phyloP scores from a whole-genome alignment of 2,113 vertebrate genomes.

The Haliaeetus leucogaster region DNA sequence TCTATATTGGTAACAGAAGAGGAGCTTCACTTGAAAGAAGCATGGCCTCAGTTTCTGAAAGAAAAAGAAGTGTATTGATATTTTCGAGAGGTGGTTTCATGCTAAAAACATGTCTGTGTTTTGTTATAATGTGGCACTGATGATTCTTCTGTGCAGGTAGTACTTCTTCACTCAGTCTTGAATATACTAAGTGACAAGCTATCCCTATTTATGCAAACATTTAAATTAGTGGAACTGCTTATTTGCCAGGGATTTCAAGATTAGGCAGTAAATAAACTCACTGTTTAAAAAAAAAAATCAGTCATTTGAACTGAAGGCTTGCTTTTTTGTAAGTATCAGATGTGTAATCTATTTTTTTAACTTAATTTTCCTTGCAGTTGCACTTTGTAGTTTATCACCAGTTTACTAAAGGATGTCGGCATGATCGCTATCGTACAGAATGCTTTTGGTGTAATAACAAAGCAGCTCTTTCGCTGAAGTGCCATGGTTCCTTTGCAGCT shows the following conservation, averaged over 20 bases:
- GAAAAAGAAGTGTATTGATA: background rate
- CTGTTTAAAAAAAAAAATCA: background rate
- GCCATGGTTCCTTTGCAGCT: background rate
- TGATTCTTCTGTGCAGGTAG: constrained; percentile 6
- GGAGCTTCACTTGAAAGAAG: background rate
- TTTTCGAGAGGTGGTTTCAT: constrained; percentile 1
- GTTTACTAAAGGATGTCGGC: background rate
- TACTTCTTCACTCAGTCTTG: background rate
- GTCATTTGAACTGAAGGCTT: background rate
- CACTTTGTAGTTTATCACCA: background rate
- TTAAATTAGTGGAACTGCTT: background rate
- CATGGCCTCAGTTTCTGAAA: background rate
- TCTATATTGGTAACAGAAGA: background rate
- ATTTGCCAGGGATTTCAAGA: constrained; percentile 34
- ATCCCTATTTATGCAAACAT: constrained; percentile 27
- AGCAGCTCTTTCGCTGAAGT: background rate
- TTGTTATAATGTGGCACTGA: background rate
- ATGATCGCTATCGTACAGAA: rapidly evolving
- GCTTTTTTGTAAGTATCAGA: background rate
- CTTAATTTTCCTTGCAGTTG: background rate
- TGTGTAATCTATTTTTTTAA: constrained; percentile 11
- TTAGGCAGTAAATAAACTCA: constrained; percentile 7
- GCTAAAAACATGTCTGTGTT: background rate
- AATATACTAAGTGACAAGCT: background rate
- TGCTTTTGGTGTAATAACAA: background rate